Evolutionary conservation across 1,140 invertebrate genomes (phyloP).

Genomic region (Eupristina koningsbergeri): DNA sequence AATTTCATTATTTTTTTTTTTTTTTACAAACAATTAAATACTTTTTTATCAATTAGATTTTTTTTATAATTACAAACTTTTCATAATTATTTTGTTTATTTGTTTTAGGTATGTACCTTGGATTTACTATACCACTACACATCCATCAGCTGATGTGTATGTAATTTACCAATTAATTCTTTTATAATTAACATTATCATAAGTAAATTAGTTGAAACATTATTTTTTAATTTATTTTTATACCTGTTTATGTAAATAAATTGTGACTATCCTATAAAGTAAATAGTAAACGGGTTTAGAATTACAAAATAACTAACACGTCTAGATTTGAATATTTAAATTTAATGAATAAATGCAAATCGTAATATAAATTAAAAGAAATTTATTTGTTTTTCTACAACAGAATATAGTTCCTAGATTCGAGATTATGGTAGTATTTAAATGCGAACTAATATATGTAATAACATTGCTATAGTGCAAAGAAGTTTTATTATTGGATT

Average conservation of each 20-base stretch:
- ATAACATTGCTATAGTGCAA: not conserved
- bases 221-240: too few species aligned
- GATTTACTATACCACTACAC: not conserved
- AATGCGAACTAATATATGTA: not conserved
- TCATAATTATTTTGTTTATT: not conserved
- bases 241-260: too few species aligned
- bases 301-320: not conserved
- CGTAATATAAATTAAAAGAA: not conserved
- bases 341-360: not conserved
- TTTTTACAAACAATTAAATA: not conserved
- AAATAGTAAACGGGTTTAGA: not conserved
- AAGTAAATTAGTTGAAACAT: too few species aligned
- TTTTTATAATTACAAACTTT: too few species aligned
- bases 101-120: slow-evolving; percentile 36
- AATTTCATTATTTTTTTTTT: too few species aligned
- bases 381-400: slow-evolving; percentile 7
- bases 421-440: not conserved
- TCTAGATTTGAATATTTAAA: not conserved
- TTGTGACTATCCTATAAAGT: too few species aligned
- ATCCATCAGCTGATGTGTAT: not conserved
- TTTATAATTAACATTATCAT: too few species aligned
- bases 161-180: too few species aligned
- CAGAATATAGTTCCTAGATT: not conserved
- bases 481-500: not conserved
- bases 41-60: too few species aligned